Evolutionary conservation across 2,797 vertebrate genomes (phyloP), one percentile per base, ranked within the genome.

Genomic region (Helostoma temminkii): DNA sequence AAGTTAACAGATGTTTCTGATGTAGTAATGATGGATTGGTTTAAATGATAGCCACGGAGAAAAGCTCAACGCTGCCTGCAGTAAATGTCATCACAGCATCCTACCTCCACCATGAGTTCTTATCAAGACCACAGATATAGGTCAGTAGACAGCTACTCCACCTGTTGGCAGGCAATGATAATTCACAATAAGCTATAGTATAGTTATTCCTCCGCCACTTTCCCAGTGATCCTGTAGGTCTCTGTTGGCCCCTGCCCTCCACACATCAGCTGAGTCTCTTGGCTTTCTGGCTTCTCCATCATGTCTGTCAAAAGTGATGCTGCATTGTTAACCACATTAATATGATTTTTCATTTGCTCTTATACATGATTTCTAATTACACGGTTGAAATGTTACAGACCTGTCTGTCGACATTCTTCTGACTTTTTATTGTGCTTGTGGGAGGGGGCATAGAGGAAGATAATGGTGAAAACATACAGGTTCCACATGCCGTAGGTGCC

Each of bases 401-500:
- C 80, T 66, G 69, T 57, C 11, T 58, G 74, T 3, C 18, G 74
- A 49, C 57, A 4, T 12, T 58, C 42, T 45, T 37, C 47, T 25
- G 59, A 22, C 57, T 62, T 57, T 8, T 28, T 60, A 19, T 8
- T 30, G 36, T 19, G 4, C 86, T 97, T 97, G 93, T 97, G 96
- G 0, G 96, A 97, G 0, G 96, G 96, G 0, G 96, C 96, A 0
- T 97, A 97, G 12, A 97, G 92, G 91, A 97, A 97, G 94, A 97
- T 95, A 47, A 97, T 90, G 19, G 95, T 93, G 0, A 97, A 96
- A 63, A 97, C 95, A 0, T 96, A 97, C 6, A 97, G 94, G 84
- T 97, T 98, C 96, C 96, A 97, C 96, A 97, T 97, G 46, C 96
- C 95, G 0, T 96, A 97, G 79, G 96, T 94, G 48, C 96, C 96